Base-by-base conservation (phyloP, 1,140 invertebrate species). In the Brachionus rubens region DNA sequence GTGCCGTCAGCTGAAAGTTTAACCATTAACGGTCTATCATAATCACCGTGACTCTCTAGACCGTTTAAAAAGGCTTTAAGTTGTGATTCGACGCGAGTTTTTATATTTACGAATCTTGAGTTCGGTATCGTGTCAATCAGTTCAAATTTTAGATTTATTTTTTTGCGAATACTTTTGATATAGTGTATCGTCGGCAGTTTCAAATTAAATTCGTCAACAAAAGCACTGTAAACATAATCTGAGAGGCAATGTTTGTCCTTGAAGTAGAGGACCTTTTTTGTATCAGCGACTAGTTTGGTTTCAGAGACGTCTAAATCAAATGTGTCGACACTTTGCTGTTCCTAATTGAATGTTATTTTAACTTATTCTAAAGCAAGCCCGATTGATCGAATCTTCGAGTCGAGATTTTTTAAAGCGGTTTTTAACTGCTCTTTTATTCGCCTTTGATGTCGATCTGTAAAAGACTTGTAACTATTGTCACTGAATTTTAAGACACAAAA, bases 121-220 rank as follows among this genome's bases (percentile, higher is more conserved):
- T 50, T 50, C 24, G 47, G 47, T 50, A 21, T 50, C 47, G 47
- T 50, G 24, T 50, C 47, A 50, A 50, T 50, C 47, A 50, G 47
- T 16, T 50, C 16, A 50, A 21, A 50, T 21, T 21, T 50, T 50
- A 10, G 24, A 50, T 50, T 50, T 50, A n/a, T 7, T 47, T 47
- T 50, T 50, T 50, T 50, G 24, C 47, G 19, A 21, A 21, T 21
- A 16, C 2, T 50, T 50, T 21, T 50, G 47, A 50, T 50, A 50
- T 4, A 50, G 47, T 21, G 47, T 21, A 50, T 21, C 19, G 47
- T 50, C 24, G 47, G 47, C 19, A 50, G 47, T 21, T 50, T 50
- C 24, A 50, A 21, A 21, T 0, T 50, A 50, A 50, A 50, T 50
- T 19, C 47, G 24, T 50, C 24, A 10, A 50, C 47, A 21, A 50